These are phyloP conservation scores for Loris lydekkerianus DNA, from an alignment of 2,797 vertebrate genomes.

Conservation along the genomic window DNA sequence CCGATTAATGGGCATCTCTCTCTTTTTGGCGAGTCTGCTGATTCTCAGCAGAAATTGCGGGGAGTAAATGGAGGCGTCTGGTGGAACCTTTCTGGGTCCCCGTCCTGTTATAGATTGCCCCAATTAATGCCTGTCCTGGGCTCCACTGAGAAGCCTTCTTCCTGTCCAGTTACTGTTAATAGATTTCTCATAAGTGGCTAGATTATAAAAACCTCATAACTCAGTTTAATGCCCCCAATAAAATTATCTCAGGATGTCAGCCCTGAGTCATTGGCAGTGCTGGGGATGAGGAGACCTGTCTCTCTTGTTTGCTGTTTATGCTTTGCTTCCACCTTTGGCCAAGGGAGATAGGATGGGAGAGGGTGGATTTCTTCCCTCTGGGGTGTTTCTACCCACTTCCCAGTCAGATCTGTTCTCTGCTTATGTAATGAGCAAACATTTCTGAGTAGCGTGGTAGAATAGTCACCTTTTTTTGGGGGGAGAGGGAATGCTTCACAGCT, in stretches of 20 bases:
- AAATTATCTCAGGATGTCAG: constrained; percentile 89
- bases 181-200: constrained; percentile 92
- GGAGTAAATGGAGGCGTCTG: constrained; percentile 87
- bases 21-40: constrained; percentile 88
- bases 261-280: constrained; percentile 87
- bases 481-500: background rate
- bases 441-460: background rate
- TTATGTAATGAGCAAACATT: background rate
- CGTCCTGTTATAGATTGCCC: constrained; percentile 89
- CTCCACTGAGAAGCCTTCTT: constrained; percentile 89
- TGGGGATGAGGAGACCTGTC: constrained; percentile 28
- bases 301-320: constrained; percentile 78
- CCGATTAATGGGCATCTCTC: constrained; percentile 90
- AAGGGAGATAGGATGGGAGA: background rate
- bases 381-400: background rate
- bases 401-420: background rate
- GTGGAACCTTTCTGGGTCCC: constrained; percentile 86
- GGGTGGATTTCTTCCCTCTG: background rate
- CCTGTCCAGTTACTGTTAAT: constrained; percentile 92
- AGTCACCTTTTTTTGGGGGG: background rate
- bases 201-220: constrained; percentile 91
- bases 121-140: constrained; percentile 92
- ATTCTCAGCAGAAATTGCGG: constrained; percentile 89
- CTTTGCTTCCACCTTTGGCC: constrained; percentile 69
- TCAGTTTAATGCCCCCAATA: constrained; percentile 91